Evolutionary conservation across 2,888 invertebrate species (phyloP).

Genomic region (Napeogenes sylphis): DNA sequence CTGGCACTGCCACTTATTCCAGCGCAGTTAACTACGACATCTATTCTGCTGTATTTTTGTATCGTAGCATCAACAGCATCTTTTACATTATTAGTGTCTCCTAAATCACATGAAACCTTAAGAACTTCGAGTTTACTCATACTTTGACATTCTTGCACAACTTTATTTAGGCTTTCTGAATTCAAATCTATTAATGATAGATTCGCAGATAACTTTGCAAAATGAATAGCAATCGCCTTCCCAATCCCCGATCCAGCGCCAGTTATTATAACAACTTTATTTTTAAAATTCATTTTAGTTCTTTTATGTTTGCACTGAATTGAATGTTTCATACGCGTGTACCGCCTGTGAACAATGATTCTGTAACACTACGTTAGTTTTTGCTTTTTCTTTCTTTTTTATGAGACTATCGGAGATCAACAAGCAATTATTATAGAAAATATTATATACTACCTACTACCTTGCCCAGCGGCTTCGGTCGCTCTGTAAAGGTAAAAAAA

Average conservation of each 20-base stretch:
- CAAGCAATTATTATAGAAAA: no score
- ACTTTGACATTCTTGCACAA: constrained; percentile 11
- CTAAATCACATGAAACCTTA: background rate
- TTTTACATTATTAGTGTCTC: constrained; percentile 7
- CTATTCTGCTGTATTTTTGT: constrained; percentile 8
- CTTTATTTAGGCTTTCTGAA: constrained; percentile 1
- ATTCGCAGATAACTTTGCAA: constrained; percentile 5
- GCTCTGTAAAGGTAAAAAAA: no score
- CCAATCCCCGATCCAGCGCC: background rate
- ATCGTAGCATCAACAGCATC: constrained; percentile 4
- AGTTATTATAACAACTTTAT: constrained; percentile 4
- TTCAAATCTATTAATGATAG: background rate
- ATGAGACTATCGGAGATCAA: no score
- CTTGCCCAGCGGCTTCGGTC: no score
- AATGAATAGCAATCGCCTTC: constrained; percentile 2
- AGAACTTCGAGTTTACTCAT: constrained; percentile 2
- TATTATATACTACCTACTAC: no score
- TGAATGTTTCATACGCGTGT: background rate
- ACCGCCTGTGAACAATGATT: no score
- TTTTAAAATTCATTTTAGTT: background rate
- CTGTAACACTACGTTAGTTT: no score
- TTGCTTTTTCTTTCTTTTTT: no score
- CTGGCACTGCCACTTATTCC: background rate
- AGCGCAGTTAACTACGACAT: constrained; percentile 12
- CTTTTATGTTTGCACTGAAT: constrained; percentile 1